Conservation (phyloP, 1,140 invertebrate genomes). For the Cotesia typhae region DNA sequence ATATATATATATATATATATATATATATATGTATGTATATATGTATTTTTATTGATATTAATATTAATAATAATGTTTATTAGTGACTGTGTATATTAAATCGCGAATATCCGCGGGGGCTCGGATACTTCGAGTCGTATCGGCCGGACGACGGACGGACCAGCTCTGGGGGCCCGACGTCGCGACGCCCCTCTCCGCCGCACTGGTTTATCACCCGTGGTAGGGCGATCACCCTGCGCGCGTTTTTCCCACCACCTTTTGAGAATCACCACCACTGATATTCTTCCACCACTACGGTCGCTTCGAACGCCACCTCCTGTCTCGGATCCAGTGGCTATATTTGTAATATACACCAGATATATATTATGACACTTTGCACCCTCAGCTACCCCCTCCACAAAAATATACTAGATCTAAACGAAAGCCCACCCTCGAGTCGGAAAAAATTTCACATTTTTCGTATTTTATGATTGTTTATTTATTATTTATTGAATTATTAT, state of each 20-base stretch:
- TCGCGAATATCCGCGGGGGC: slow-evolving; percentile 55
- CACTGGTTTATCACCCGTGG: slow-evolving; percentile 34
- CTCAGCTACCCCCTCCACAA: not conserved
- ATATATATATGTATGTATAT: slow-evolving; percentile 26
- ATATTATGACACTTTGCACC: too few relatives aligned
- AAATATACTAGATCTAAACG: slow-evolving; percentile 32
- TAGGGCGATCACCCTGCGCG: slow-evolving; percentile 47
- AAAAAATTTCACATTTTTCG: too few relatives aligned
- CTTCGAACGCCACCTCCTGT: too few relatives aligned
- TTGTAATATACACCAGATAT: too few relatives aligned
- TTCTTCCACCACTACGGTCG: not conserved
- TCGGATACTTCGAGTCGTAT: slow-evolving; percentile 53
- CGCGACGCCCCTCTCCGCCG: slow-evolving; percentile 53
- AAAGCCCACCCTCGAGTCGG: slow-evolving; percentile 36
- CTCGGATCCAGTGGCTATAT: too few relatives aligned
- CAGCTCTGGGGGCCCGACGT: slow-evolving; percentile 56
- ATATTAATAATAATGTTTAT: slow-evolving; percentile 40
- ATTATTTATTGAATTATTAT: too few relatives aligned
- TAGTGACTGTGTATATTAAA: slow-evolving; percentile 36
- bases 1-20: slow-evolving; percentile 29
- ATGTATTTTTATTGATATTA: slow-evolving; percentile 39
- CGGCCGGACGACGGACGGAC: slow-evolving; percentile 63
- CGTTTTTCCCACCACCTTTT: slow-evolving; percentile 42
- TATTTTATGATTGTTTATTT: too few relatives aligned
- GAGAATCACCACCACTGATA: not conserved